A percentile compares a stretch with the other conserved stretches of the same genome.
Evolutionary conservation across 2,113 vertebrate genomes (phyloP).

Genomic region (Oncorhynchus mykiss): DNA sequence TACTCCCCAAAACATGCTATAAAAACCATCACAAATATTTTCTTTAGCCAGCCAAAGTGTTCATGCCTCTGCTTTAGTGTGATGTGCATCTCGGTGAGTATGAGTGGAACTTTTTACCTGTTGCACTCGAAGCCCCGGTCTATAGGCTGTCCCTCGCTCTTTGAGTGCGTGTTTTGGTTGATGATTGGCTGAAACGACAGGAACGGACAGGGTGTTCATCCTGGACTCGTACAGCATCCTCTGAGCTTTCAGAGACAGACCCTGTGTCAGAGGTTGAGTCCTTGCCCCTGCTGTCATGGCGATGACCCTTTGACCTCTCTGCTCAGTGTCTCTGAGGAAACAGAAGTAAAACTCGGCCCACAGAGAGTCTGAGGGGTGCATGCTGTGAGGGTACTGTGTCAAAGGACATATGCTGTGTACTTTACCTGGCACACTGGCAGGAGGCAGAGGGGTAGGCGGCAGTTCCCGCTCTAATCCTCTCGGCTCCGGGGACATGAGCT

Average conservation of each 20-base stretch:
- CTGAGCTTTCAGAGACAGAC: no score
- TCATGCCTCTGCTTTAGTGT: background rate
- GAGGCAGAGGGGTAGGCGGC: background rate
- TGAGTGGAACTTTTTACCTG: slow-evolving; percentile 40
- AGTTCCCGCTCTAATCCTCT: background rate
- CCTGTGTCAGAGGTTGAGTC: no score
- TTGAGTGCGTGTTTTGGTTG: background rate
- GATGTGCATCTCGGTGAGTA: background rate
- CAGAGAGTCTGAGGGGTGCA: background rate
- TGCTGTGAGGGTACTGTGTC: no score
- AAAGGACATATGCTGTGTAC: slow-evolving; percentile 24
- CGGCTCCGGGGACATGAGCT: background rate
- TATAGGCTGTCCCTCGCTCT: background rate
- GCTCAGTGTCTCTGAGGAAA: no score
- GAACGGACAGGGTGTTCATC: background rate
- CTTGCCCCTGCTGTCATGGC: no score
- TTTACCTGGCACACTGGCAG: background rate
- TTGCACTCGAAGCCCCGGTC: slow-evolving; percentile 43
- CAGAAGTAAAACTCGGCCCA: no score
- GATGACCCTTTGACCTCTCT: no score
- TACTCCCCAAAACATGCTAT: no score
- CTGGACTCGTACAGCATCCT: no score
- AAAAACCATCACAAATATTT: background rate
- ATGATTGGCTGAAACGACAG: slow-evolving; percentile 21
- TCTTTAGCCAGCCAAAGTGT: background rate